Conservation (phyloP, 2,113 vertebrate genomes). For the Chaetorhynchus papuensis region DNA sequence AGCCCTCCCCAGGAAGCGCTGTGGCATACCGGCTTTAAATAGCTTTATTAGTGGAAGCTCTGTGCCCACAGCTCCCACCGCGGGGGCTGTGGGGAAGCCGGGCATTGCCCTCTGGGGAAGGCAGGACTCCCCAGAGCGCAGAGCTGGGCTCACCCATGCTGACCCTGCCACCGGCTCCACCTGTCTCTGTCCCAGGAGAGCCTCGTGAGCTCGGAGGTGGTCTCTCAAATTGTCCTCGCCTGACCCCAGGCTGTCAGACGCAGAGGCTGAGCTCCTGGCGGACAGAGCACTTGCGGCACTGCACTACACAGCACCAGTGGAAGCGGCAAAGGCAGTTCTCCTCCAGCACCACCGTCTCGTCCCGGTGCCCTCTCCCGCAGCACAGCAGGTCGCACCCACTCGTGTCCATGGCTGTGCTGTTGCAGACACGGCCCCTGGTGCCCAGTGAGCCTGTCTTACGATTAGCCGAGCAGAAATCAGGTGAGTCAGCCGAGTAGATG, state of each 20-base stretch:
- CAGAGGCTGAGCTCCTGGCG: slow-evolving; percentile 94
- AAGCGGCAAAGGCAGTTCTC: slow-evolving; percentile 97
- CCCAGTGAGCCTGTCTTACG: slow-evolving; percentile 91
- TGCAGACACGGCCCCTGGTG: slow-evolving; percentile 89
- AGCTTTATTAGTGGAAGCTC: slow-evolving; percentile 61
- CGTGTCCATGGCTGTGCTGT: slow-evolving; percentile 92
- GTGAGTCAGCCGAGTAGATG: slow-evolving; percentile 93
- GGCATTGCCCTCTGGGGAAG: neutral
- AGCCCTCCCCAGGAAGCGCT: slow-evolving; percentile 9
- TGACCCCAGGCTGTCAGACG: slow-evolving; percentile 61
- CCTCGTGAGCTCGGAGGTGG: neutral
- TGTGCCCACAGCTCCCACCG: neutral
- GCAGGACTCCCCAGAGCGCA: rapidly evolving
- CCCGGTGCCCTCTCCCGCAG: slow-evolving; percentile 88
- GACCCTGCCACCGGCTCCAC: neutral
- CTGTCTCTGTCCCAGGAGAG: neutral
- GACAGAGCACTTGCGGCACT: slow-evolving; percentile 93
- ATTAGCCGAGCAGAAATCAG: slow-evolving; percentile 93
- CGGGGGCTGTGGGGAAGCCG: rapidly evolving
- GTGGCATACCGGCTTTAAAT: slow-evolving; percentile 20
- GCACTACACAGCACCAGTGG: slow-evolving; percentile 97
- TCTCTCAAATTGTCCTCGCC: neutral
- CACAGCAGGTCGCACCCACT: slow-evolving; percentile 95
- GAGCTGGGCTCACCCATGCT: neutral
- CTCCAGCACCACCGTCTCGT: slow-evolving; percentile 89